Evolutionary conservation across 2,888 invertebrate species (phyloP).

Genomic region (Pristionchus entomophagus): DNA sequence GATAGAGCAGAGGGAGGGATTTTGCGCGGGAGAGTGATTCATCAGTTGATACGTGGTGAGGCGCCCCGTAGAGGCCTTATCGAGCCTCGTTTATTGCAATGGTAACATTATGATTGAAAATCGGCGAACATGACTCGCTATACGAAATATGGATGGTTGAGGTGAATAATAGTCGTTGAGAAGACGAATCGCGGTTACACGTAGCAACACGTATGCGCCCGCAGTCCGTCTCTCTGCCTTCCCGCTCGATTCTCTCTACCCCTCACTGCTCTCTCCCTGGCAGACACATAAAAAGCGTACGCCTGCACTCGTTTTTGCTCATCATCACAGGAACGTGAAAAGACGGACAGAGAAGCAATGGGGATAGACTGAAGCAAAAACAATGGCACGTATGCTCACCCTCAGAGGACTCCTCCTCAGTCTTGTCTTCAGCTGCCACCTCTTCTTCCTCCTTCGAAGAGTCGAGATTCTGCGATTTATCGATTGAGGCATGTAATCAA

Average conservation of each 20-base stretch:
- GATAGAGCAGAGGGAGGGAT: not conserved
- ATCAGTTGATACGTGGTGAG: not conserved
- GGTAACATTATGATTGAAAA: no score
- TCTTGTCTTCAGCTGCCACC: not conserved
- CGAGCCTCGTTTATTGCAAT: no score
- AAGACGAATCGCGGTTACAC: not conserved
- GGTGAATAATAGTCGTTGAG: not conserved
- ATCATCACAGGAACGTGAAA: not conserved
- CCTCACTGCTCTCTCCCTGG: not conserved
- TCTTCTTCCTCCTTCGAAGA: not conserved
- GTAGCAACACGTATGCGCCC: slow-evolving; percentile 21
- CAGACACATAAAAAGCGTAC: not conserved
- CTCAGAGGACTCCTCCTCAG: not conserved
- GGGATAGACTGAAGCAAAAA: no score
- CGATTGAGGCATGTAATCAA: no score
- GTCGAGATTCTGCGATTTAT: not conserved
- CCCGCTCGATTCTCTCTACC: slow-evolving; percentile 1
- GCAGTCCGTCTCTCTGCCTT: slow-evolving; percentile 4
- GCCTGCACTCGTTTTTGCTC: not conserved
- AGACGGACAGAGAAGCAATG: no score
- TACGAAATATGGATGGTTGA: no score
- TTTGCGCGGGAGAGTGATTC: not conserved
- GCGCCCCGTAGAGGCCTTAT: no score
- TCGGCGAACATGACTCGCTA: no score
- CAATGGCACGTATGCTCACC: not conserved